phyloP scores from a whole-genome alignment of 2,888 invertebrate genomes.

The Dynastes hyllus region DNA sequence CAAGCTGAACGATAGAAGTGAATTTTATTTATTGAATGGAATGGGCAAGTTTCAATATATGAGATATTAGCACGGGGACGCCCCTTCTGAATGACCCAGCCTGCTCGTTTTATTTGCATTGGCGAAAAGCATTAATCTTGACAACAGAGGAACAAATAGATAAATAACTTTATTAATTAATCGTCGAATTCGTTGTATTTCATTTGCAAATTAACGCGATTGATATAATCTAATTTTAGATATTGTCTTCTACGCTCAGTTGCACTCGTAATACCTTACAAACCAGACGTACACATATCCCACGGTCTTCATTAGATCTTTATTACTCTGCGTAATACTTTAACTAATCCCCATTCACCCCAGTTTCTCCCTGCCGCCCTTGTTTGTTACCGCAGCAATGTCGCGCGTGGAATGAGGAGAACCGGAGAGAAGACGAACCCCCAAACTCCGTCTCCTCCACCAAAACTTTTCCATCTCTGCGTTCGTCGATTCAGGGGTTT shows the following conservation, averaged over 20 bases:
- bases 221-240: conserved; percentile 15
- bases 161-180: too few species aligned
- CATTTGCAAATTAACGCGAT: not conserved
- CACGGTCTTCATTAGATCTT: conserved; percentile 48
- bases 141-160: too few species aligned
- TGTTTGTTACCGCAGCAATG: conserved; percentile 41
- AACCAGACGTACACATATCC: conserved; percentile 35
- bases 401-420: conserved; percentile 2
- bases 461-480: conserved; percentile 30
- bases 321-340: conserved; percentile 45
- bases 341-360: conserved; percentile 49
- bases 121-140: too few species aligned
- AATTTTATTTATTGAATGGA: conserved; percentile 33
- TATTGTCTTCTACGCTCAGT: not conserved
- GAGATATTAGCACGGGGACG: not conserved
- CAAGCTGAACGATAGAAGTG: conserved; percentile 22
- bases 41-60: conserved; percentile 2
- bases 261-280: conserved; percentile 15
- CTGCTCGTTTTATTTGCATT: too few species aligned
- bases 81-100: not conserved
- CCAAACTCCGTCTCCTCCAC: conserved; percentile 19
- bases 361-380: conserved; percentile 40
- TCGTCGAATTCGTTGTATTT: too few species aligned
- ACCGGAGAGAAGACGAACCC: conserved; percentile 10
- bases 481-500: conserved; percentile 18